A percentile compares a stretch with the other conserved stretches of the same genome.
Evolutionary conservation across 2,888 invertebrate species (phyloP).

Genomic region (Stomorhina lunata): DNA sequence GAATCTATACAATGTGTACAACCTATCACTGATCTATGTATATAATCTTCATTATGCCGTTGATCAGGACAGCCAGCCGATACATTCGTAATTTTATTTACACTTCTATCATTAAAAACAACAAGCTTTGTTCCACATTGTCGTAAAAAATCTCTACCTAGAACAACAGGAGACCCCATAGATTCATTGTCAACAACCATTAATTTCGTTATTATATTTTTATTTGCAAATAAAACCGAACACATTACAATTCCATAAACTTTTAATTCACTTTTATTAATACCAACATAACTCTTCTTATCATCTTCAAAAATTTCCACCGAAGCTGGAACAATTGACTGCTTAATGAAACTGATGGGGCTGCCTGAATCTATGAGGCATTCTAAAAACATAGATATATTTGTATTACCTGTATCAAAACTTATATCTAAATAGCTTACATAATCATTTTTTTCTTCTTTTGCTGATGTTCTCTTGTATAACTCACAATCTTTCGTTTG

Average conservation of each 20-base stretch:
- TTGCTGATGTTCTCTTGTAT: not conserved
- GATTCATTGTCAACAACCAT: conserved; percentile 43
- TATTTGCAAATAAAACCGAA: conserved; percentile 30
- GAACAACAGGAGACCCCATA: conserved; percentile 33
- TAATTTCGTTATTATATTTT: conserved; percentile 6
- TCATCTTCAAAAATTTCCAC: conserved; percentile 20
- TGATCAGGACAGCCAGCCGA: not conserved
- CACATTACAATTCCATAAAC: conserved; percentile 42
- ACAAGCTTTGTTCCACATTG: conserved; percentile 16
- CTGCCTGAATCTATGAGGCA: conserved; percentile 65
- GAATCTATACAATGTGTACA: too few relatives aligned
- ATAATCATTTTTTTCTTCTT: conserved; percentile 30
- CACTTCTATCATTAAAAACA: not conserved
- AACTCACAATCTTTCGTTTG: conserved; percentile 17
- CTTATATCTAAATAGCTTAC: conserved; percentile 28
- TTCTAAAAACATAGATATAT: conserved; percentile 50
- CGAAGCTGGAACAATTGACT: conserved; percentile 23
- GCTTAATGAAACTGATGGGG: conserved; percentile 50
- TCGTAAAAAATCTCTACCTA: conserved; percentile 36
- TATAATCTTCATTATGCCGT: not conserved
- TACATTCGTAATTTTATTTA: not conserved
- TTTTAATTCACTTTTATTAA: conserved; percentile 59
- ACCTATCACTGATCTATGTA: too few relatives aligned
- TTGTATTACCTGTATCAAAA: conserved; percentile 10
- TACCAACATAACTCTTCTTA: conserved; percentile 33